Conservation (phyloP, 1,140 invertebrate species). For the Lepidurus arcticus region DNA sequence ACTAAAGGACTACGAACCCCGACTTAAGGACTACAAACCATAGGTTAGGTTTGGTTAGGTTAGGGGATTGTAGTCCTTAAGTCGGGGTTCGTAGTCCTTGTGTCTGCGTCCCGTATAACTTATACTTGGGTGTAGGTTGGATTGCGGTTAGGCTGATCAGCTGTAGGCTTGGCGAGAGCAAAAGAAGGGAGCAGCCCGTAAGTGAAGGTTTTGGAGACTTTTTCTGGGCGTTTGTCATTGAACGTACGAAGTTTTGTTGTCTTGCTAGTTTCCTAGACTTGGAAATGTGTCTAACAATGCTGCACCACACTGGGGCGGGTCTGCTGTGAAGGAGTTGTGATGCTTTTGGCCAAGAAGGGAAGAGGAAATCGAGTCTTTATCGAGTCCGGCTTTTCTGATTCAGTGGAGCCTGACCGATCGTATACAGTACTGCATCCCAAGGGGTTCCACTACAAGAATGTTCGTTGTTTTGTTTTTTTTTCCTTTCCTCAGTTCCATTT, state of each 20-base stretch:
- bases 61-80: no score
- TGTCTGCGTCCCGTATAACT: no score
- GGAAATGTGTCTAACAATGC: not conserved
- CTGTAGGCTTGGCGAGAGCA: not conserved
- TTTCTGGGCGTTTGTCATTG: not conserved
- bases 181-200: not conserved
- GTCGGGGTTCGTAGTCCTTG: no score
- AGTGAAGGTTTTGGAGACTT: not conserved
- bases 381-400: slow-evolving; percentile 21
- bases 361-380: slow-evolving; percentile 22
- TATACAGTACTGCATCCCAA: not conserved
- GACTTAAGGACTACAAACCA: no score
- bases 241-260: not conserved
- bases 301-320: not conserved
- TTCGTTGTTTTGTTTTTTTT: not conserved
- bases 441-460: not conserved
- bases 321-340: not conserved
- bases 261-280: not conserved
- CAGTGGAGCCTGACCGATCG: slow-evolving; percentile 20
- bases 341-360: not conserved
- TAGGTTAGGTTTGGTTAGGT: no score
- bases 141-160: not conserved
- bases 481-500: not conserved
- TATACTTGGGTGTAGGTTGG: not conserved
- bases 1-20: no score